Percentiles rank a stretch among this genome's conserved stretches.
These are phyloP conservation scores for Cabera pusaria DNA, from an alignment of 2,888 invertebrate genomes.

Conservation along the genomic window DNA sequence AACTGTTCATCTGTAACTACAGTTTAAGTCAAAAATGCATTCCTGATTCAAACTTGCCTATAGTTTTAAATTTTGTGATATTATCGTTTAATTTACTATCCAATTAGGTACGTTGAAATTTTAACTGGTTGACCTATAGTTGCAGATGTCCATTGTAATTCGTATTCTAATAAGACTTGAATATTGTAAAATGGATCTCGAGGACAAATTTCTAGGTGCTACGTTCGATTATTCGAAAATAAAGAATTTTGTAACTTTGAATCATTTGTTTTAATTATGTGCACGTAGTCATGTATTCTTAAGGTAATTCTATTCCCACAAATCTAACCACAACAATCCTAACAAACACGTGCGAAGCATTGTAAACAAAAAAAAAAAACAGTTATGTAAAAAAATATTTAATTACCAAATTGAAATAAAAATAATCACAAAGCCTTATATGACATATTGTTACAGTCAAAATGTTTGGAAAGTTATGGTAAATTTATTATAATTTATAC, in stretches of 20 bases:
- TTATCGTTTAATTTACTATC: constrained; percentile 4
- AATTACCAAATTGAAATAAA: constrained; percentile 1
- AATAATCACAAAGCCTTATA: background rate
- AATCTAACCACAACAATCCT: background rate
- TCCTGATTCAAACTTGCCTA: constrained; percentile 6
- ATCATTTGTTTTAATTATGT: constrained; percentile 6
- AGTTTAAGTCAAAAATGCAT: constrained; percentile 1
- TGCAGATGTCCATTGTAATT: constrained; percentile 16
- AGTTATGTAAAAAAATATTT: constrained; percentile 16
- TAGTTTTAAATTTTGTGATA: constrained; percentile 9
- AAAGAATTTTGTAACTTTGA: constrained; percentile 60
- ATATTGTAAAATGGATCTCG: constrained; percentile 62
- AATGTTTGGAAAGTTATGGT: constrained; percentile 3
- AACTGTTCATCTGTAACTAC: constrained; percentile 6
- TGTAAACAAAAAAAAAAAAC: constrained; percentile 1
- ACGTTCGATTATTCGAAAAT: constrained; percentile 64
- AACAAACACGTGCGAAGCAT: constrained; percentile 5
- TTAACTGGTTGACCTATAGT: constrained; percentile 12
- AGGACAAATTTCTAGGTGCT: constrained; percentile 75
- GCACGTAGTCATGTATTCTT: background rate
- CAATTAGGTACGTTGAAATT: too few relatives aligned
- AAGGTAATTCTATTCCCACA: background rate
- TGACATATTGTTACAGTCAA: constrained; percentile 5
- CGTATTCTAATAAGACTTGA: constrained; percentile 37
- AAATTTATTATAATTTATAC: constrained; percentile 7